A percentile compares a stretch with the other conserved stretches of the same genome.
Conservation (phyloP, 2,888 invertebrate species). For the Chirona hameri region DNA sequence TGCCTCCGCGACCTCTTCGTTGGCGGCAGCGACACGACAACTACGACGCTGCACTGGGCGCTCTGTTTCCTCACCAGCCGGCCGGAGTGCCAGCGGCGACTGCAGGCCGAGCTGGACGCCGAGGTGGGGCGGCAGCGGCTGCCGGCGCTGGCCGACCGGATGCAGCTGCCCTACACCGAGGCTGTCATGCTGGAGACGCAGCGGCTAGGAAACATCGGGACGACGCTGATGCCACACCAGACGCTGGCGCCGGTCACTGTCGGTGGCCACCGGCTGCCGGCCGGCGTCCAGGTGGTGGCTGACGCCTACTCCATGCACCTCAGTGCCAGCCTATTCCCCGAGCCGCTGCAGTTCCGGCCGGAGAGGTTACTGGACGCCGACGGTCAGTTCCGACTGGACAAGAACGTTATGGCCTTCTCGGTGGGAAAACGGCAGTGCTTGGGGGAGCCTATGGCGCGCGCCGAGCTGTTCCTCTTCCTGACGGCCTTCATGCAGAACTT, state of each 20-base stretch:
- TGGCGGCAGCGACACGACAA: neutral
- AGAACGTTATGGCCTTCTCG: neutral
- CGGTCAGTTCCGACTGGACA: neutral
- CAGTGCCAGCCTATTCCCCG: neutral
- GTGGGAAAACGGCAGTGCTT: slow-evolving; percentile 30
- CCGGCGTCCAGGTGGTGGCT: neutral
- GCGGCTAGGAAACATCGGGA: no score
- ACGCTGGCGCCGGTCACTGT: neutral
- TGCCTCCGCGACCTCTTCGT: neutral
- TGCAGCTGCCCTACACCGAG: no score
- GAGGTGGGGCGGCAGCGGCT: neutral
- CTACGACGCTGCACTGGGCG: neutral
- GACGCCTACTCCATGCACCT: neutral
- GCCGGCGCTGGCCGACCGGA: neutral
- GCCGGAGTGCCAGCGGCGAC: neutral
- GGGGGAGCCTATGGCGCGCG: slow-evolving; percentile 34
- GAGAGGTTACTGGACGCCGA: neutral
- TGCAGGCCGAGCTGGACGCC: neutral
- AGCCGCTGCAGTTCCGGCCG: neutral
- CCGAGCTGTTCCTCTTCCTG: slow-evolving; percentile 35
- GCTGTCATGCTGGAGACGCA: no score
- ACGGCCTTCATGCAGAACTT: slow-evolving; percentile 33
- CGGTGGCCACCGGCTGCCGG: slow-evolving; percentile 24
- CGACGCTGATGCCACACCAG: neutral
- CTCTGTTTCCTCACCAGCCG: neutral